A percentile compares a stretch with the other conserved stretches of the same genome.
These are phyloP conservation scores for Nothobranchius furzeri DNA, from an alignment of 2,113 vertebrate species.

Conservation along the genomic window DNA sequence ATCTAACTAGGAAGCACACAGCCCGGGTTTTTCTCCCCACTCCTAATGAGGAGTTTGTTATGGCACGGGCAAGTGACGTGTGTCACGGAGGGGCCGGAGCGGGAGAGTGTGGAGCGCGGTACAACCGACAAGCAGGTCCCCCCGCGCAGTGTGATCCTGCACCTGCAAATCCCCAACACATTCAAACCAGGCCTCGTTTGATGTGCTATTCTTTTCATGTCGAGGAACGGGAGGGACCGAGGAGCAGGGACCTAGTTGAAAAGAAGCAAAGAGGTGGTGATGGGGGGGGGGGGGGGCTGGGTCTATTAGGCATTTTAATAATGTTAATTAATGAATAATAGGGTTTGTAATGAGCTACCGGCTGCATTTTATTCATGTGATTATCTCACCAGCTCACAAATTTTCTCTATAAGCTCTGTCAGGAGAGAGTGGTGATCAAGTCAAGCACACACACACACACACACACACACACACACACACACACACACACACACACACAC, in stretches of 20 bases:
- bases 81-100: constrained; percentile 62
- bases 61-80: constrained; percentile 46
- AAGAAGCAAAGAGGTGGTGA: constrained; percentile 56
- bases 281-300: constrained; percentile 54
- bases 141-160: constrained; percentile 57
- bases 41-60: constrained; percentile 81
- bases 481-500: constrained; percentile 20
- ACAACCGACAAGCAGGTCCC: constrained; percentile 57
- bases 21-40: constrained; percentile 61
- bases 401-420: constrained; percentile 60
- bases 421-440: constrained; percentile 42
- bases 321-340: constrained; percentile 85
- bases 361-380: constrained; percentile 77
- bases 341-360: constrained; percentile 77
- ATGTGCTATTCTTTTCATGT: constrained; percentile 84
- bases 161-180: constrained; percentile 81
- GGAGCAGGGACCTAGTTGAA: constrained; percentile 73
- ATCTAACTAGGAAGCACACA: constrained; percentile 76
- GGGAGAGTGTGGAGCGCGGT: constrained; percentile 46
- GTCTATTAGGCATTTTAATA: constrained; percentile 81
- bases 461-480: constrained; percentile 22
- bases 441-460: constrained; percentile 43
- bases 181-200: constrained; percentile 78
- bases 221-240: constrained; percentile 64
- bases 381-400: constrained; percentile 65